Evolutionary conservation across 2,888 invertebrate species (phyloP).

Genomic region (Hipparchia semele): DNA sequence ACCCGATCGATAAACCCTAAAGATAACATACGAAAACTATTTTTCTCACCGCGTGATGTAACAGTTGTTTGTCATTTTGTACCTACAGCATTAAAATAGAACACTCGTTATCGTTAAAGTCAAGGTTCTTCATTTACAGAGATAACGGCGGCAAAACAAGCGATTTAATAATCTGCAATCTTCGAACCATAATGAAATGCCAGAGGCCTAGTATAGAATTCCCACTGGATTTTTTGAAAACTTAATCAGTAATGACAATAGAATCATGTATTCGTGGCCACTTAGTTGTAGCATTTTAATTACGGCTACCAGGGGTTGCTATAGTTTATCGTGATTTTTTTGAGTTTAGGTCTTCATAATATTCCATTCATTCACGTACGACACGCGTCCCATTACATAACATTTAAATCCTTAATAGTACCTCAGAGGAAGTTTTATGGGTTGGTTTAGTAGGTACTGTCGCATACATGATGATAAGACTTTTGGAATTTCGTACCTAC

Average conservation of each 20-base stretch:
- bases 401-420: constrained; percentile 17
- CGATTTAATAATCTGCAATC: not conserved
- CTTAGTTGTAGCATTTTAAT: too few species aligned
- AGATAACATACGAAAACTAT: constrained; percentile 11
- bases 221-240: too few species aligned
- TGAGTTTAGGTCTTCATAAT: not conserved
- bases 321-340: too few species aligned
- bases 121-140: constrained; percentile 9
- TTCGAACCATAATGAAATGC: too few species aligned
- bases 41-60: constrained; percentile 13
- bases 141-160: not conserved
- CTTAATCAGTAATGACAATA: too few species aligned
- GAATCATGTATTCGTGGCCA: too few species aligned
- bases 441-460: constrained; percentile 7
- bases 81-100: not conserved
- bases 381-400: constrained; percentile 20
- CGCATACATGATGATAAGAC: constrained; percentile 18
- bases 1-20: constrained; percentile 2
- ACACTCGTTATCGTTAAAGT: constrained; percentile 1
- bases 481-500: not conserved
- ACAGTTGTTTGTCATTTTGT: constrained; percentile 13
- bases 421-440: constrained; percentile 13
- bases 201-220: too few species aligned
- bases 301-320: too few species aligned
- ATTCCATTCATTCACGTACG: constrained; percentile 23